Percentiles rank a stretch among this genome's conserved stretches.
phyloP scores from a whole-genome alignment of 2,797 vertebrate species.

The Pyrocephalus nanus region DNA sequence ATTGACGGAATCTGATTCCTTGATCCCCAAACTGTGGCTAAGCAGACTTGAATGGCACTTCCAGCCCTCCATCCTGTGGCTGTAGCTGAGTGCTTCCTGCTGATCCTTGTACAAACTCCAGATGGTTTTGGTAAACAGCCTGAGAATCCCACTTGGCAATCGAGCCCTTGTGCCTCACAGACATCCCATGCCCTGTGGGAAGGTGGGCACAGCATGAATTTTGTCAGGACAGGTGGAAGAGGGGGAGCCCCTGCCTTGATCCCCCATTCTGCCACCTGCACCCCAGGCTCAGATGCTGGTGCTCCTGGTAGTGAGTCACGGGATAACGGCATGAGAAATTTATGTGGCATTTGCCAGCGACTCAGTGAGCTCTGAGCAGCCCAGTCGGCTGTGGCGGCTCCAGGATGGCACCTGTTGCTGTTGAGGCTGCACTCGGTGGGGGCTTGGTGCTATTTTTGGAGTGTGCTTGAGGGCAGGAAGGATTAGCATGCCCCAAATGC shows the following conservation, averaged over 20 bases:
- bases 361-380: neutral
- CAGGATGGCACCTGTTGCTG: neutral
- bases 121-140: neutral
- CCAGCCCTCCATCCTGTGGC: neutral
- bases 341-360: rapidly evolving
- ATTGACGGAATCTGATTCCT: neutral
- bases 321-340: neutral
- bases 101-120: rapidly evolving
- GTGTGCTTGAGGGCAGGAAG: neutral
- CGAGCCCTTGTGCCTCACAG: rapidly evolving
- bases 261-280: rapidly evolving
- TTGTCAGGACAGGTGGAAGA: neutral
- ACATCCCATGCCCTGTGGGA: rapidly evolving
- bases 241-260: neutral
- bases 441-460: neutral
- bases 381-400: rapidly evolving
- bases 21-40: neutral
- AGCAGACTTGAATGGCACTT: neutral
- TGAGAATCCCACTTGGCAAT: neutral
- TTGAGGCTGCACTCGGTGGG: rapidly evolving
- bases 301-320: rapidly evolving
- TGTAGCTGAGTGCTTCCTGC: neutral
- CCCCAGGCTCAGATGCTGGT: neutral
- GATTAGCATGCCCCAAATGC: neutral
- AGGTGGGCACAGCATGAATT: neutral